Conservation (phyloP, 2,113 vertebrate species). For the Saccopteryx bilineata region DNA sequence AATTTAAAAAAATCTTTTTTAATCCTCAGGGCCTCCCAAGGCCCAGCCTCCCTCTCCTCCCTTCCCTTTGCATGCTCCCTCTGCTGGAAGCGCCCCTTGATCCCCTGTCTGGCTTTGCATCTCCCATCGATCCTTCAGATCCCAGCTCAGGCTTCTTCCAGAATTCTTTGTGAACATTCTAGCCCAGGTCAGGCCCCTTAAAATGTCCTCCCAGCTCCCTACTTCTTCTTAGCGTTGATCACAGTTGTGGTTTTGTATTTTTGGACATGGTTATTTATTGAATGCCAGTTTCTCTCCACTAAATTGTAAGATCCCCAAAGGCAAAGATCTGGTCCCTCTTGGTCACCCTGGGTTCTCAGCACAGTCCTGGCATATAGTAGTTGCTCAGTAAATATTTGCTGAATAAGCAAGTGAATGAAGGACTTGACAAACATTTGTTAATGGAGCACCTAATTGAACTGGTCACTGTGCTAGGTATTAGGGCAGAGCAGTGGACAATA, state of each 20-base stretch:
- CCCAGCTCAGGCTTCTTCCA: background rate
- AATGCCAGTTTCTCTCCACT: background rate
- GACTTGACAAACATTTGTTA: background rate
- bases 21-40: background rate
- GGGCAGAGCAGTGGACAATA: background rate
- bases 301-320: background rate
- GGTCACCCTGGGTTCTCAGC: background rate
- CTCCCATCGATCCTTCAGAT: background rate
- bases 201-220: background rate
- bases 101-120: fast-evolving
- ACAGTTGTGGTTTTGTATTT: background rate
- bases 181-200: no score
- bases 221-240: background rate
- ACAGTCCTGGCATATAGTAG: background rate
- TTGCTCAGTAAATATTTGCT: background rate
- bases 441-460: background rate
- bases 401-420: no score
- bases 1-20: background rate
- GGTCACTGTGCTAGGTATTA: background rate
- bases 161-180: background rate
- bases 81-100: no score
- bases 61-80: background rate
- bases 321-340: background rate
- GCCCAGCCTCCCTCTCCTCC: background rate
- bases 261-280: background rate